phyloP scores from a whole-genome alignment of 1,140 invertebrate species.

The Neodiprion lecontei region DNA sequence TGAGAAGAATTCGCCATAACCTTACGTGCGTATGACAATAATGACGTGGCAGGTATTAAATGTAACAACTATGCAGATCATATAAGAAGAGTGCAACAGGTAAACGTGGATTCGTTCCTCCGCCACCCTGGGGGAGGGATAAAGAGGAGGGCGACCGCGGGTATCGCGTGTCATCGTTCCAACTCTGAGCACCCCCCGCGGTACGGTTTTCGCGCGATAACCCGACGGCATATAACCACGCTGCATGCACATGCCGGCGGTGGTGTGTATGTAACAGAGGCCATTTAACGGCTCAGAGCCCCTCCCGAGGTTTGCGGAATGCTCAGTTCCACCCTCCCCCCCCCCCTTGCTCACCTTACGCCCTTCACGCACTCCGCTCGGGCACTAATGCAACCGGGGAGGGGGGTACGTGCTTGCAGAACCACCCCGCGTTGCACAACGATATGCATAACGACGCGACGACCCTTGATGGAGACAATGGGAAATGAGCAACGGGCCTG shows the following conservation, averaged over 20 bases:
- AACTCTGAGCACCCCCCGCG: conserved; percentile 11
- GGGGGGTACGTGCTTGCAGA: too few relatives aligned
- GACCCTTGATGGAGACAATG: too few relatives aligned
- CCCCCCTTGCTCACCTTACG: neutral
- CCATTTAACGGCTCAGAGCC: conserved; percentile 30
- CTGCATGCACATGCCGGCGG: neutral
- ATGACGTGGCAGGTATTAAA: neutral
- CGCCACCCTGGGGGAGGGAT: too few relatives aligned
- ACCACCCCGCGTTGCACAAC: too few relatives aligned
- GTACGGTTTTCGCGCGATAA: conserved; percentile 36
- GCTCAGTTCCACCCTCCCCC: neutral
- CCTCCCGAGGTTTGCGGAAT: conserved; percentile 27
- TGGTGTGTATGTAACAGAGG: conserved; percentile 18
- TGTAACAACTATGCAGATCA: too few relatives aligned
- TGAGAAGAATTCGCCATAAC: too few relatives aligned
- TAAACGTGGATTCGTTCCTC: neutral
- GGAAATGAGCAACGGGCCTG: too few relatives aligned
- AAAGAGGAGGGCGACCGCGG: neutral
- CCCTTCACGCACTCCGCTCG: too few relatives aligned
- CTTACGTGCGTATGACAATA: too few relatives aligned
- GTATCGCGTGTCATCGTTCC: neutral
- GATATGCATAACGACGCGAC: too few relatives aligned
- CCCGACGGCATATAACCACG: conserved; percentile 32
- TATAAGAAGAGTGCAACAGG: neutral
- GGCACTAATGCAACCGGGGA: too few relatives aligned